Conservation (phyloP, 2,888 invertebrate genomes). For the Seira musarum region DNA sequence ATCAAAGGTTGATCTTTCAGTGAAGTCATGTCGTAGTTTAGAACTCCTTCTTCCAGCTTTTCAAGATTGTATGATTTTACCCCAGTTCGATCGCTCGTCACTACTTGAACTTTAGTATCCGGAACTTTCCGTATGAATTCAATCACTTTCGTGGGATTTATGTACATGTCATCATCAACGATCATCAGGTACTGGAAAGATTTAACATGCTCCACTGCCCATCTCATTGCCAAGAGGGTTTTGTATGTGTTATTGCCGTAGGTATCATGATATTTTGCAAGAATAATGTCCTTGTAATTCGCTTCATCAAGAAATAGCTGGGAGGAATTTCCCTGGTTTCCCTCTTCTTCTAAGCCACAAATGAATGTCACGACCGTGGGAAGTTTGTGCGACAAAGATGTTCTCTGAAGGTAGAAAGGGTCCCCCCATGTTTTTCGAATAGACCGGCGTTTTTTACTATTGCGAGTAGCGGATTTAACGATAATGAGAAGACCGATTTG, state of each 20-base stretch:
- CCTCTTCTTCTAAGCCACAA: conserved; percentile 37
- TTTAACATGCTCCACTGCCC: conserved; percentile 75
- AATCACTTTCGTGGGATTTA: conserved; percentile 27
- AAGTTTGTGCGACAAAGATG: neutral
- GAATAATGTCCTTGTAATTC: conserved; percentile 79
- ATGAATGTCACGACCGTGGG: conserved; percentile 64
- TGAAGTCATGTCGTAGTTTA: neutral
- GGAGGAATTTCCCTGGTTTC: neutral
- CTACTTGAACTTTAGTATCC: neutral
- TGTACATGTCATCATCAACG: conserved; percentile 57
- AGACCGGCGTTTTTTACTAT: conserved; percentile 78
- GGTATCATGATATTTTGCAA: conserved; percentile 83
- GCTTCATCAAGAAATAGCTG: conserved; percentile 29
- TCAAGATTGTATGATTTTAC: conserved; percentile 2
- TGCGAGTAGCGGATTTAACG: conserved; percentile 80
- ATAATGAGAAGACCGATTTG: conserved; percentile 77
- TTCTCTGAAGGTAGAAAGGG: conserved; percentile 24
- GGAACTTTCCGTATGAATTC: conserved; percentile 16
- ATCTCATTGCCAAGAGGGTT: conserved; percentile 86
- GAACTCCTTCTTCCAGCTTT: neutral
- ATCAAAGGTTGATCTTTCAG: conserved; percentile 22
- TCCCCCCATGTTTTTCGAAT: conserved; percentile 84
- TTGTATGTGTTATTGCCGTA: conserved; percentile 90
- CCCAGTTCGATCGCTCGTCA: conserved; percentile 17
- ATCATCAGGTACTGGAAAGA: conserved; percentile 47